Conservation (phyloP, 2,797 vertebrate species). For the Halcyon chelicuti region DNA sequence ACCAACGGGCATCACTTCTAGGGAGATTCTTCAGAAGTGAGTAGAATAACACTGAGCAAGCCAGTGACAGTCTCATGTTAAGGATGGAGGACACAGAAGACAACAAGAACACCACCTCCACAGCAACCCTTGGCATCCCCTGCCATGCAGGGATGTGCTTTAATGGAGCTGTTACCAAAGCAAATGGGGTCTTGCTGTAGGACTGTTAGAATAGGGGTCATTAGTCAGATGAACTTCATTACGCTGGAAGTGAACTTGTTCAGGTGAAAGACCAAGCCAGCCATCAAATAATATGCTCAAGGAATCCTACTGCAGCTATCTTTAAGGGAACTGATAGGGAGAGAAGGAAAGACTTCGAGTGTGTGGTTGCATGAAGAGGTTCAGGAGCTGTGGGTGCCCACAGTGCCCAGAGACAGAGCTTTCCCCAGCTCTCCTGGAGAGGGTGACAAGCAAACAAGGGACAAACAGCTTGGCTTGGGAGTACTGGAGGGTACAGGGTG, state of each 20-base stretch:
- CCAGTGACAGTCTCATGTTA: rapidly evolving
- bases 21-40: neutral
- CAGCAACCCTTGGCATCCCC: neutral
- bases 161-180: neutral
- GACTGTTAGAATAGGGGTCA: neutral
- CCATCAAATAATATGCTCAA: neutral
- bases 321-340: neutral
- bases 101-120: neutral
- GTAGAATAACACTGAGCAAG: neutral
- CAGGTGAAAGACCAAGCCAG: neutral
- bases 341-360: neutral
- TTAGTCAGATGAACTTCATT: neutral
- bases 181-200: neutral
- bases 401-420: neutral
- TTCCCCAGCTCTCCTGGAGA: neutral
- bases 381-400: neutral
- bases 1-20: neutral
- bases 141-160: neutral
- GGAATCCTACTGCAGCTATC: neutral
- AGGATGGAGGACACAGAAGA: neutral
- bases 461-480: neutral
- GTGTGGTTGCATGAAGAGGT: neutral
- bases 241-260: neutral
- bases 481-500: neutral
- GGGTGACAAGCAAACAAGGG: neutral